phyloP scores from a whole-genome alignment of 2,797 vertebrate species.

The Emys orbicularis region DNA sequence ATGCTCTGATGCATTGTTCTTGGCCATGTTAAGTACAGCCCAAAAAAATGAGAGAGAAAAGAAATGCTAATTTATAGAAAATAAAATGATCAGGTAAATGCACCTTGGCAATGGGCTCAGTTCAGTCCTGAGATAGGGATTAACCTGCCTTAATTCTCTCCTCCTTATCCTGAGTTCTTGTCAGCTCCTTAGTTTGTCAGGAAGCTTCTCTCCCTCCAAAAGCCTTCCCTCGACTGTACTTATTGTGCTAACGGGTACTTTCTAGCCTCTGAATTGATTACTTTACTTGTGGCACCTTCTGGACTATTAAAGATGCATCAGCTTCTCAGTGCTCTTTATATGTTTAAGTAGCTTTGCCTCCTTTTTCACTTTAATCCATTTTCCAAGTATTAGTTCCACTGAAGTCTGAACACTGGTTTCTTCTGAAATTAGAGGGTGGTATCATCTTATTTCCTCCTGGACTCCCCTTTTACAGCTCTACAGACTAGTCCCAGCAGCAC shows the following conservation, averaged over 20 bases:
- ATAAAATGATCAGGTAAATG: not conserved
- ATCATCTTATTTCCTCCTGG: not conserved
- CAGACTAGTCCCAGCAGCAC: not conserved
- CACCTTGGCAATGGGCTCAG: accelerated
- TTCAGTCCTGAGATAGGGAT: not conserved
- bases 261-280: not conserved
- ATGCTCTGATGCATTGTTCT: not conserved
- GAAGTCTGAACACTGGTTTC: not conserved
- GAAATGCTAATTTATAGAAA: not conserved
- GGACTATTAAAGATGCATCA: constrained; percentile 9
- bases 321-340: not conserved
- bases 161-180: accelerated
- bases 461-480: not conserved
- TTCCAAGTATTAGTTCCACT: not conserved
- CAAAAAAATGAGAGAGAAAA: not conserved
- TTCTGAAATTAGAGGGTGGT: not conserved
- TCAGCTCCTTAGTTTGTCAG: not conserved
- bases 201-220: accelerated
- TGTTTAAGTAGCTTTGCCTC: not conserved
- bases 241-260: not conserved
- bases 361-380: constrained; percentile 17
- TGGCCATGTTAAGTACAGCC: not conserved
- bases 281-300: not conserved
- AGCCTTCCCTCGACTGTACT: not conserved
- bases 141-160: not conserved